A percentile compares a stretch with the other conserved stretches of the same genome.
Conservation (phyloP, 2,797 vertebrate genomes). For the Decapterus maruadsi region DNA sequence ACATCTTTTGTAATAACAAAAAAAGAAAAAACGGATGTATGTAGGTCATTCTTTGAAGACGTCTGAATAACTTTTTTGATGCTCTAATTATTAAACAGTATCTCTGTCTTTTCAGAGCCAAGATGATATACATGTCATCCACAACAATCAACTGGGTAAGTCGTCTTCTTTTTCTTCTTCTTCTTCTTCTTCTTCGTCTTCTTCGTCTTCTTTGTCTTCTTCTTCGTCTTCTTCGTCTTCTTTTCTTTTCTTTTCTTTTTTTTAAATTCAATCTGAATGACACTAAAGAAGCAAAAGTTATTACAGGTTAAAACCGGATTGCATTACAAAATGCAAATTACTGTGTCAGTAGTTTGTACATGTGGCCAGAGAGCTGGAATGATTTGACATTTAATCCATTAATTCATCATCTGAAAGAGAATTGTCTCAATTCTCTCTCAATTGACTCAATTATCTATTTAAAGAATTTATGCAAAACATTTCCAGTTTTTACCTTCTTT, state of each 20-base stretch:
- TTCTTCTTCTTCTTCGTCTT: too few species aligned
- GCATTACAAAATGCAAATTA: background rate
- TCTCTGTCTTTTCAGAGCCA: conserved; percentile 79
- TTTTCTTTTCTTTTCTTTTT: too few species aligned
- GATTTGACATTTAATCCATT: background rate
- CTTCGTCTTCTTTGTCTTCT: too few species aligned
- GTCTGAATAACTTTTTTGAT: conserved; percentile 30
- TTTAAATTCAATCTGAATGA: too few species aligned
- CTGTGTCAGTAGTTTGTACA: background rate
- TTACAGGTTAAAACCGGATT: background rate
- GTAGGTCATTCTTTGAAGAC: conserved; percentile 52
- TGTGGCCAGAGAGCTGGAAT: background rate
- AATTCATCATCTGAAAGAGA: background rate
- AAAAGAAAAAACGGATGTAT: conserved; percentile 22
- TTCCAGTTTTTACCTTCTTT: background rate
- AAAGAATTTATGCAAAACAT: background rate
- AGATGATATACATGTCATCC: conserved; percentile 67
- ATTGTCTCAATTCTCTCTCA: too few species aligned
- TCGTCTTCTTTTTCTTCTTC: conserved; percentile 37
- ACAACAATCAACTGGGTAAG: conserved; percentile 83
- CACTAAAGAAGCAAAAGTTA: too few species aligned
- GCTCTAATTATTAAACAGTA: conserved; percentile 53
- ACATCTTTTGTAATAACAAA: conserved; percentile 26
- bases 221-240: too few species aligned
- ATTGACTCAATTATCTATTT: background rate